Conservation (phyloP, 2,797 vertebrate species). For the Nyctibius grandis region DNA sequence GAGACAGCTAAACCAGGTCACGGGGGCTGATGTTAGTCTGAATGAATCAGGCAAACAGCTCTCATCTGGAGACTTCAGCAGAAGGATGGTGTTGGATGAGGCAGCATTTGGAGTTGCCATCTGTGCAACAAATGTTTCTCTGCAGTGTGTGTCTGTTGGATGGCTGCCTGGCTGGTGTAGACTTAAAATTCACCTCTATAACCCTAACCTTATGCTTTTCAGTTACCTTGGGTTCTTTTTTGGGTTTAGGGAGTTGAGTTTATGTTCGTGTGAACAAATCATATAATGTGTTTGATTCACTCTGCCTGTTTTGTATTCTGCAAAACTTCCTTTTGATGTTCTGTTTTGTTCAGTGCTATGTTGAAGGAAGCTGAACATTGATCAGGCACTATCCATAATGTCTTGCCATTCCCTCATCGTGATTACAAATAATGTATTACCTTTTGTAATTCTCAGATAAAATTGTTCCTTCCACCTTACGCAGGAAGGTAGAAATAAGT, state of each 20-base stretch:
- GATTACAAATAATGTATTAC: background rate
- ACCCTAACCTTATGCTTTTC: background rate
- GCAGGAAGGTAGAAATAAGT: background rate
- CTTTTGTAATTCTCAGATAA: background rate
- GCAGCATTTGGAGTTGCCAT: background rate
- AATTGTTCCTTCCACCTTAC: background rate
- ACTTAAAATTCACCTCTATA: background rate
- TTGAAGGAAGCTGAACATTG: background rate
- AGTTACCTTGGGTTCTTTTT: background rate
- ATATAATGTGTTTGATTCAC: background rate
- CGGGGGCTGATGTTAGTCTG: background rate
- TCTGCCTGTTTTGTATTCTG: background rate
- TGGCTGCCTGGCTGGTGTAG: background rate
- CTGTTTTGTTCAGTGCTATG: background rate
- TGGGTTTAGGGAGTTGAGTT: background rate
- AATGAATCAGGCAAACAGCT: background rate
- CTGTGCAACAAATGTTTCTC: background rate
- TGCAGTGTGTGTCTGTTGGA: background rate
- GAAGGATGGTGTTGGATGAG: background rate
- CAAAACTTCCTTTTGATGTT: background rate
- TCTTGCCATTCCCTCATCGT: background rate
- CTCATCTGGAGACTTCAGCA: background rate
- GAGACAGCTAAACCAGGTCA: background rate
- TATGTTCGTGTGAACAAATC: background rate
- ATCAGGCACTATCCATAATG: background rate